Conservation (phyloP, 2,797 vertebrate genomes). For the Oryzias dopingdopingensis region DNA sequence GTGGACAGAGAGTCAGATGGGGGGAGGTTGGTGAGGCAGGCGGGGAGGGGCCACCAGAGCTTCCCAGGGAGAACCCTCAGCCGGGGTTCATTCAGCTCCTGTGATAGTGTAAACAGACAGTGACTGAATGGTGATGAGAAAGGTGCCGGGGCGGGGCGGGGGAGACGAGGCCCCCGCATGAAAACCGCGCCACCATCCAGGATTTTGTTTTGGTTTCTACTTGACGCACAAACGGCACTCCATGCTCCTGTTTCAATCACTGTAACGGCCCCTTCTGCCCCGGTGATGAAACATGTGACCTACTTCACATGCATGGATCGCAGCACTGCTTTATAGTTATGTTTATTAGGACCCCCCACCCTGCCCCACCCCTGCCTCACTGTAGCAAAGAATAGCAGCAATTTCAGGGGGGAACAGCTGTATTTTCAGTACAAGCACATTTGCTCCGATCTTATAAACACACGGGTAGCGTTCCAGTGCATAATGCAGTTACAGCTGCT, state of each 20-base stretch:
- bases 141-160: slow-evolving; percentile 60
- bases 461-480: slow-evolving; percentile 5
- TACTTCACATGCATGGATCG: slow-evolving; percentile 65
- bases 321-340: slow-evolving; percentile 38
- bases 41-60: slow-evolving; percentile 55
- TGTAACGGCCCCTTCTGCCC: slow-evolving; percentile 41
- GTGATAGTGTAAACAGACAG: slow-evolving; percentile 81
- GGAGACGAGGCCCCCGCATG: slow-evolving; percentile 56
- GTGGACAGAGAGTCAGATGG: slow-evolving; percentile 2
- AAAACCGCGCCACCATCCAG: slow-evolving; percentile 55
- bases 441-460: slow-evolving; percentile 42
- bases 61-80: slow-evolving; percentile 76
- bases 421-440: slow-evolving; percentile 43
- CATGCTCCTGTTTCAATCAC: slow-evolving; percentile 62
- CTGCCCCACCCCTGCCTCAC: slow-evolving; percentile 21
- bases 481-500: slow-evolving; percentile 13
- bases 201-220: slow-evolving; percentile 71
- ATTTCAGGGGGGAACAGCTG: slow-evolving; percentile 52
- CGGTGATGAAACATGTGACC: slow-evolving; percentile 61
- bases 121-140: slow-evolving; percentile 80
- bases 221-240: slow-evolving; percentile 63
- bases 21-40: slow-evolving; percentile 26
- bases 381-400: slow-evolving; percentile 40
- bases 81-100: slow-evolving; percentile 70
- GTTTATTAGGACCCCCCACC: slow-evolving; percentile 38